Evolutionary conservation across 1,140 invertebrate genomes (phyloP).

Genomic region (Penaeus indicus): DNA sequence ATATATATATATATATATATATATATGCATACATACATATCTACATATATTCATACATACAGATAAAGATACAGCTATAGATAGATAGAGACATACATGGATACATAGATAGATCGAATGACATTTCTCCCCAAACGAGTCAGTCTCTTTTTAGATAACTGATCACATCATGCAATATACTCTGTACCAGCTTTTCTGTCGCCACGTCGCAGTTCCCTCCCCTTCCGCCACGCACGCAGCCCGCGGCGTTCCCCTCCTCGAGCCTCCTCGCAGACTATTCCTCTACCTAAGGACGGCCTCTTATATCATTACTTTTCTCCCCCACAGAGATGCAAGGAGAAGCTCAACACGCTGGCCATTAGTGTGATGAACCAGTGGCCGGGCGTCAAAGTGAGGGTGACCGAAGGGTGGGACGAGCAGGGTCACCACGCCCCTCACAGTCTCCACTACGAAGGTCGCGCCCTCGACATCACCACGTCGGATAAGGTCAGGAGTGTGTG

Average conservation of each 20-base stretch:
- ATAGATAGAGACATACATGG: not conserved
- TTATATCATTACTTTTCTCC: conserved; percentile 27
- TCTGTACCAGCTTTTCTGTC: not conserved
- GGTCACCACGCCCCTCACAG: conserved; percentile 83
- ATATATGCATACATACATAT: not conserved
- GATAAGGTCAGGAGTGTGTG: conserved; percentile 74
- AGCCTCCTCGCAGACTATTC: too few species aligned
- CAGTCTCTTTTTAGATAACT: not conserved
- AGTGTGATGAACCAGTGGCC: conserved; percentile 99
- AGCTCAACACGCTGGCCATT: conserved; percentile 92
- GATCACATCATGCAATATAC: not conserved
- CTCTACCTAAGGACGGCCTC: too few species aligned
- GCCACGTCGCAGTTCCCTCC: too few species aligned
- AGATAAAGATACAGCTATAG: not conserved
- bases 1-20: not conserved
- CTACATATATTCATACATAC: not conserved
- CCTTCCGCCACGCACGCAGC: too few species aligned
- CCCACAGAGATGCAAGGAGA: conserved; percentile 94
- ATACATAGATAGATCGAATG: not conserved
- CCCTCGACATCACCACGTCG: conserved; percentile 94
- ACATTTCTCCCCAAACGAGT: not conserved
- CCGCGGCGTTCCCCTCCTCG: too few species aligned
- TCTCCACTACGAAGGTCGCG: conserved; percentile 95
- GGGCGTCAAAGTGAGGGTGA: conserved; percentile 90
- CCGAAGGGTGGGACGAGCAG: conserved; percentile 95